Evolutionary conservation across 2,888 invertebrate species (phyloP).

Genomic region (Cordilura impudica): DNA sequence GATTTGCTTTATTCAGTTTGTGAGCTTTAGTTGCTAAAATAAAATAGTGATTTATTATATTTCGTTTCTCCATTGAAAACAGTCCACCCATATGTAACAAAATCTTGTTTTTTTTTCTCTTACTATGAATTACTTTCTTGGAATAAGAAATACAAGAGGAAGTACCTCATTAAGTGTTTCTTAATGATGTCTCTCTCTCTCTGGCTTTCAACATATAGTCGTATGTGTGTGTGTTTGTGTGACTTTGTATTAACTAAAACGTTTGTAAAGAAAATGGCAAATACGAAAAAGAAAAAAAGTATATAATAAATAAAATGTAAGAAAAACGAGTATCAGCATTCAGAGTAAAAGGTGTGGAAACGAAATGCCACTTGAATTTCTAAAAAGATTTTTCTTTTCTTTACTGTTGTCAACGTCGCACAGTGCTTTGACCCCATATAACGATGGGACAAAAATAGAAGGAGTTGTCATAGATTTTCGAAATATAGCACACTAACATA

Average conservation of each 20-base stretch:
- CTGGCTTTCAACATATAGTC: background rate
- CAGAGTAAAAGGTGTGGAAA: constrained; percentile 52
- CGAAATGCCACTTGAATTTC: constrained; percentile 55
- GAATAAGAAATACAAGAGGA: constrained; percentile 57
- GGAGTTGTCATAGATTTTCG: too few species aligned
- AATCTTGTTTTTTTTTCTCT: background rate
- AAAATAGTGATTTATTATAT: constrained; percentile 45
- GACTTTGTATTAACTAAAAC: background rate
- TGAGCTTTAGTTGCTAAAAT: constrained; percentile 25
- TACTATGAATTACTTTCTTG: constrained; percentile 28
- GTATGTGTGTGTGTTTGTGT: background rate
- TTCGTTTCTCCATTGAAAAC: background rate
- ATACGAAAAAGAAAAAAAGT: background rate
- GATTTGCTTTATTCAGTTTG: constrained; percentile 52
- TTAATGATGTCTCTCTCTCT: constrained; percentile 65
- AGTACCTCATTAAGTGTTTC: constrained; percentile 66
- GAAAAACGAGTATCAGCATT: constrained; percentile 18
- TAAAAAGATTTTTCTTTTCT: constrained; percentile 22
- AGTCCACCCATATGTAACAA: constrained; percentile 9
- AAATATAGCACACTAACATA: too few species aligned
- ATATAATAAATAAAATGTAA: constrained; percentile 16
- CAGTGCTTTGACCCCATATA: background rate
- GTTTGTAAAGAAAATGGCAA: constrained; percentile 8
- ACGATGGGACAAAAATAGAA: too few species aligned
- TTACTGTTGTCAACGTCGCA: background rate